These are phyloP conservation scores for Phasia obesa DNA, from an alignment of 2,888 invertebrate species.

Conservation along the genomic window DNA sequence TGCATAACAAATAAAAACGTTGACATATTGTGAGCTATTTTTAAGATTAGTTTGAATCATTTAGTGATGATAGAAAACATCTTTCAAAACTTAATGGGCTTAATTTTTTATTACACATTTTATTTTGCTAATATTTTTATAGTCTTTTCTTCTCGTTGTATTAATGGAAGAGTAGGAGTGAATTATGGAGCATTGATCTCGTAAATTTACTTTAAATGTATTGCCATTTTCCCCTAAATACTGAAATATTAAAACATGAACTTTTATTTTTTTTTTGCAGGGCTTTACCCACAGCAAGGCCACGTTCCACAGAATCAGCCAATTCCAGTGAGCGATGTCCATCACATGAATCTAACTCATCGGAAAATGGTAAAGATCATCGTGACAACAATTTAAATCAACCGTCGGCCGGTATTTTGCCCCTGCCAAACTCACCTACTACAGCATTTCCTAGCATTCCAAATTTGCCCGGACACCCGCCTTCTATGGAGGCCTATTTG, in stretches of 20 bases:
- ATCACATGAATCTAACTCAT: slow-evolving; percentile 89
- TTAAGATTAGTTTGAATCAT: slow-evolving; percentile 70
- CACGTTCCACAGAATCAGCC: slow-evolving; percentile 81
- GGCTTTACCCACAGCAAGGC: slow-evolving; percentile 80
- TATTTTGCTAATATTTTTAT: slow-evolving; percentile 3
- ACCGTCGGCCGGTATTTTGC: slow-evolving; percentile 71
- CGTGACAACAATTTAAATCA: slow-evolving; percentile 75
- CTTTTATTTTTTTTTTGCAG: slow-evolving; percentile 72
- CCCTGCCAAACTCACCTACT: slow-evolving; percentile 67
- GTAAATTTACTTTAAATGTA: slow-evolving; percentile 44
- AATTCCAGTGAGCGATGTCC: slow-evolving; percentile 88
- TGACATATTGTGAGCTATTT: slow-evolving; percentile 79
- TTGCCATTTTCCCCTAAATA: slow-evolving; percentile 32
- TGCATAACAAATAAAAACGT: slow-evolving; percentile 79
- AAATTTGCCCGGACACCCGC: slow-evolving; percentile 86
- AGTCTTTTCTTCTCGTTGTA: not conserved
- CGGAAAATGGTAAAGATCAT: slow-evolving; percentile 84
- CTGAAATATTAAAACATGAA: not conserved
- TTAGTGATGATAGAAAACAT: slow-evolving; percentile 70
- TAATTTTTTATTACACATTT: slow-evolving; percentile 54
- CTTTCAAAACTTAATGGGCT: slow-evolving; percentile 68
- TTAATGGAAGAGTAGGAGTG: slow-evolving; percentile 44
- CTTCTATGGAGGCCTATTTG: slow-evolving; percentile 92
- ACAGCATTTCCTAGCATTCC: slow-evolving; percentile 80
- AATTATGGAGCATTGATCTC: slow-evolving; percentile 29